phyloP scores from a whole-genome alignment of 1,140 invertebrate genomes.

The Thaumetopoea pityocampa region DNA sequence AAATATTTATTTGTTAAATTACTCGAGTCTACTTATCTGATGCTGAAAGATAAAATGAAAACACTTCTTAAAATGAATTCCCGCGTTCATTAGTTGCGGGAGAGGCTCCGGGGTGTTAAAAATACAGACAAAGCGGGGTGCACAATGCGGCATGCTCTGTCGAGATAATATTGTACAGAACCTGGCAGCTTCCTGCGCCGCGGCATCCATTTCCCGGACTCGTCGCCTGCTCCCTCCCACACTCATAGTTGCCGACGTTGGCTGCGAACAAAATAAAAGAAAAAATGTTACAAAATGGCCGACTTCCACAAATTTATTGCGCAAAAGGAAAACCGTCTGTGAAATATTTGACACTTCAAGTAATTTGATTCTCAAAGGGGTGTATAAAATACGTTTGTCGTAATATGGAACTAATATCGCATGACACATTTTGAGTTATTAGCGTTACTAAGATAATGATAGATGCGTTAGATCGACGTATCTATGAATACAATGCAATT shows the following conservation, averaged over 20 bases:
- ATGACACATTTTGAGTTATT: no score
- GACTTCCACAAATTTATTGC: background rate
- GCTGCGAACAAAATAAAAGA: constrained; percentile 47
- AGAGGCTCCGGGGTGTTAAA: no score
- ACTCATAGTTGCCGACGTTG: constrained; percentile 56
- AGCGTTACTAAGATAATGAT: no score
- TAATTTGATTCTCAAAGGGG: constrained; percentile 15
- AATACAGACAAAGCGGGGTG: no score
- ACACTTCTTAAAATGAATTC: no score
- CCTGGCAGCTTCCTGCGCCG: constrained; percentile 53
- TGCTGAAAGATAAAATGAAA: no score
- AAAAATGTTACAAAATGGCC: background rate
- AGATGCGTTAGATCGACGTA: no score
- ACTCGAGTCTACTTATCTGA: no score
- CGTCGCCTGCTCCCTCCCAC: constrained; percentile 43
- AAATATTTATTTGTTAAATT: no score
- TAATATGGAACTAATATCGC: no score
- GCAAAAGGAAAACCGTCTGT: constrained; percentile 3
- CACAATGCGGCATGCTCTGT: constrained; percentile 1
- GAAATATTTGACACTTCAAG: constrained; percentile 11
- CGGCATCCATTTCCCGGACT: constrained; percentile 45
- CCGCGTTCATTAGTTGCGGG: no score
- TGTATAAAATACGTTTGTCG: constrained; percentile 3
- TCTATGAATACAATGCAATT: no score
- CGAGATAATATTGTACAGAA: constrained; percentile 32